Evolutionary conservation across 2,888 invertebrate genomes (phyloP).

Genomic region (Diarsia dahlii): DNA sequence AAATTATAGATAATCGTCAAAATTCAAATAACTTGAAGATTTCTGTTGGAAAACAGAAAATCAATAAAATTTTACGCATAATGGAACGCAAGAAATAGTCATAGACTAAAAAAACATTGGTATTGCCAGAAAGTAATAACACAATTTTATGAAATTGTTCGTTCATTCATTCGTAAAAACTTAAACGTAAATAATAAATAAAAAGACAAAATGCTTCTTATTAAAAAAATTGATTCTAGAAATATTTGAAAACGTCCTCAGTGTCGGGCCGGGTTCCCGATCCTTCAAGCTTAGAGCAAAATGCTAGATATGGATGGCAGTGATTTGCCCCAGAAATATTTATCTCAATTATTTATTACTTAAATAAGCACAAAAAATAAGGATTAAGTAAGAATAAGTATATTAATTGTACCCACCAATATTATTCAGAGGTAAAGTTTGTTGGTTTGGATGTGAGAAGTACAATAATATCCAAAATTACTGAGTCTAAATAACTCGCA

Average conservation of each 20-base stretch:
- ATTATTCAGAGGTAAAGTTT: neutral
- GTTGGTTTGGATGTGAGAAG: neutral
- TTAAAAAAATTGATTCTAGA: neutral
- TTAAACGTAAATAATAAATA: too few relatives aligned
- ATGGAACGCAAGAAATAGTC: conserved; percentile 48
- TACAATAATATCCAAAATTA: neutral
- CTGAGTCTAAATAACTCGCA: neutral
- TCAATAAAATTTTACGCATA: conserved; percentile 65
- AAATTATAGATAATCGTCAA: too few relatives aligned
- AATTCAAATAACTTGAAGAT: neutral
- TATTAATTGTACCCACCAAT: neutral
- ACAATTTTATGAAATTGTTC: neutral
- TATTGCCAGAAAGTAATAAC: conserved; percentile 32
- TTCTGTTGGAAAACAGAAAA: conserved; percentile 10
- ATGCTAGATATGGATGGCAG: neutral
- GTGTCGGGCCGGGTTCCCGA: neutral
- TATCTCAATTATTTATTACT: neutral
- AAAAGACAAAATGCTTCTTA: neutral
- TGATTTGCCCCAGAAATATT: neutral
- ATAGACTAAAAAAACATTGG: conserved; percentile 26
- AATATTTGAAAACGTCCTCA: neutral
- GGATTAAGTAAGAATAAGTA: too few relatives aligned
- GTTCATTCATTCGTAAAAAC: conserved; percentile 16
- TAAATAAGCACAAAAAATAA: too few relatives aligned
- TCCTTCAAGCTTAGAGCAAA: neutral